Evolutionary conservation across 2,113 vertebrate genomes (phyloP).

Genomic region (Phaethornis superciliosus): DNA sequence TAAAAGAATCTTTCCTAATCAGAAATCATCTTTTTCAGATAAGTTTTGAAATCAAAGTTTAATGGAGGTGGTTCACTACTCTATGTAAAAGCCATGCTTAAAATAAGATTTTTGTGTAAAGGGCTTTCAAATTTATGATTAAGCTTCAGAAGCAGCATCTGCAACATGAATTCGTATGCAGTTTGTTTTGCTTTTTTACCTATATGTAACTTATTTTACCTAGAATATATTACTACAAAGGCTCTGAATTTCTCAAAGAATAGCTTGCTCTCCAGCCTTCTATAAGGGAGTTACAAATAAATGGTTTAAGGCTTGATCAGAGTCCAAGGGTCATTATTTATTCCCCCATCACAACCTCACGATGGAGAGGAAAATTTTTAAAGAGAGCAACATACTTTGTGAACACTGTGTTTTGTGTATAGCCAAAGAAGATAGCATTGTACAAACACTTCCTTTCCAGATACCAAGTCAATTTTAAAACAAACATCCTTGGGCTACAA

Average conservation of each 20-base stretch:
- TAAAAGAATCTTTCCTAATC: background rate
- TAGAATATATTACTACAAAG: background rate
- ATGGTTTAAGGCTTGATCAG: background rate
- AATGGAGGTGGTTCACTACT: background rate
- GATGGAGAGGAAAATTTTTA: slow-evolving; percentile 17
- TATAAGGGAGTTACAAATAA: background rate
- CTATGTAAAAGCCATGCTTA: background rate
- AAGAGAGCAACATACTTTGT: background rate
- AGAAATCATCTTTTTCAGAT: background rate
- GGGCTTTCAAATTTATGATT: background rate
- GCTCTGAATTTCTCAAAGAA: background rate
- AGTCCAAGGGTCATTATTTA: background rate
- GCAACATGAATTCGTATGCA: background rate
- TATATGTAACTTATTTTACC: background rate
- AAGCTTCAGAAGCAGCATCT: background rate
- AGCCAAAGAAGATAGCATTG: slow-evolving; percentile 53
- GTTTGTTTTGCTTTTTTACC: too few relatives aligned
- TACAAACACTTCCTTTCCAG: slow-evolving; percentile 62
- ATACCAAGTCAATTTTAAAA: slow-evolving; percentile 61
- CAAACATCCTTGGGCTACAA: slow-evolving; percentile 62
- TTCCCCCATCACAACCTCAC: background rate
- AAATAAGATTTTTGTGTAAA: background rate
- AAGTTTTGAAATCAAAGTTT: background rate
- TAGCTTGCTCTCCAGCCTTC: background rate
- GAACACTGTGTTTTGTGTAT: background rate